Evolutionary conservation across 2,888 invertebrate genomes (phyloP).

Genomic region (Pantelozetes paolii): DNA sequence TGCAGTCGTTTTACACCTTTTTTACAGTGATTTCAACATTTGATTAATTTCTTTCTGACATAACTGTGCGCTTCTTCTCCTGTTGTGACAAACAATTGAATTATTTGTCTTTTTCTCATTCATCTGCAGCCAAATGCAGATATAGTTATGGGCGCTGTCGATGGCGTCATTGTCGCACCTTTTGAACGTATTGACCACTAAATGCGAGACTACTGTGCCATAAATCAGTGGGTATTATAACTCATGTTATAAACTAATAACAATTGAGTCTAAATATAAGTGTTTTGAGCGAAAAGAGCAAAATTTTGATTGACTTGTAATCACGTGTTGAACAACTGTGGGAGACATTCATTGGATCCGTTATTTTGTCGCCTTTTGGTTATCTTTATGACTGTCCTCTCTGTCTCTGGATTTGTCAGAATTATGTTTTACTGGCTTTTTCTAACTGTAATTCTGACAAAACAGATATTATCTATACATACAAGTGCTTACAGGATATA

Average conservation of each 20-base stretch:
- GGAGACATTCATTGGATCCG: neutral
- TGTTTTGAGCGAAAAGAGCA: neutral
- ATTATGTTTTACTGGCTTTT: slow-evolving; percentile 6
- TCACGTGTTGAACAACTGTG: neutral
- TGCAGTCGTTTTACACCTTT: neutral
- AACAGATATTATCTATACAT: neutral
- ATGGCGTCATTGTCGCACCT: neutral
- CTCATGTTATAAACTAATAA: neutral
- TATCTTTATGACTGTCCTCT: neutral
- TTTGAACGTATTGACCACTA: neutral
- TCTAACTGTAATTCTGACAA: slow-evolving; percentile 6
- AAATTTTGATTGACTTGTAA: slow-evolving; percentile 6
- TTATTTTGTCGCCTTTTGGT: too few relatives aligned
- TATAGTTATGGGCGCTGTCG: neutral
- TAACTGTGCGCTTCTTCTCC: neutral
- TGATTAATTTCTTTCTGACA: neutral
- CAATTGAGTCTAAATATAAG: neutral
- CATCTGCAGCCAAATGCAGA: slow-evolving; percentile 6
- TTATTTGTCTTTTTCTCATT: slow-evolving; percentile 1
- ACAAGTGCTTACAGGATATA: neutral
- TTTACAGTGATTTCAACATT: neutral
- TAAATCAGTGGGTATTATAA: slow-evolving; percentile 2
- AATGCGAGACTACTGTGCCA: neutral
- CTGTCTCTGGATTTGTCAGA: neutral
- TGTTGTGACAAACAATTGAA: neutral